A percentile compares a stretch with the other conserved stretches of the same genome.
These are phyloP conservation scores for Montipora capitata DNA, from an alignment of 92 coral and sea anemone species.

Conservation along the genomic window DNA sequence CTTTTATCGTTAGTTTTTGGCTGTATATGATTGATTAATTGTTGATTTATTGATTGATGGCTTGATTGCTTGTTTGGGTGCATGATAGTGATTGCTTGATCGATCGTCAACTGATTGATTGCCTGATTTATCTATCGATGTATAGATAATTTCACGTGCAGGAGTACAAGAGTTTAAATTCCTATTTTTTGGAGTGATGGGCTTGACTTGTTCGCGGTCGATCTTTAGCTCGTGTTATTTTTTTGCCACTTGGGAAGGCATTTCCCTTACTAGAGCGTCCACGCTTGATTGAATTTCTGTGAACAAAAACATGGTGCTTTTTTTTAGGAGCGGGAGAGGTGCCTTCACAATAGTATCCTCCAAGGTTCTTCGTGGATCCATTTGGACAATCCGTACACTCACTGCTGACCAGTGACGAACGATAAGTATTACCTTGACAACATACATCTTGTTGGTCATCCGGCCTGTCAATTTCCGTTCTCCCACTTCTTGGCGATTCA, in stretches of 20 bases:
- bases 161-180: neutral
- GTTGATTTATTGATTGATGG: neutral
- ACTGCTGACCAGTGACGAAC: constrained; percentile 37
- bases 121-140: neutral
- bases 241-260: neutral
- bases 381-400: constrained; percentile 53
- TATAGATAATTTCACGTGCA: neutral
- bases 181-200: constrained; percentile 7
- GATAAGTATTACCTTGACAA: constrained; percentile 58
- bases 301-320: constrained; percentile 30
- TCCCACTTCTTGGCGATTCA: neutral
- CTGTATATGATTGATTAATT: neutral
- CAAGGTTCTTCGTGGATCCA: constrained; percentile 43
- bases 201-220: neutral
- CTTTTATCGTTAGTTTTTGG: no score
- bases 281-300: neutral
- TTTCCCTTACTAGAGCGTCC: constrained; percentile 6
- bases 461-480: neutral
- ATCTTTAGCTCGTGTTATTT: constrained; percentile 2
- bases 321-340: constrained; percentile 9
- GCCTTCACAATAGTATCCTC: constrained; percentile 66
- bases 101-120: neutral
- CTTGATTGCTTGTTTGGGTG: neutral
- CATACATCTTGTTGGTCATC: constrained; percentile 52
- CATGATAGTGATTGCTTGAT: neutral